Evolutionary conservation across 2,113 vertebrate genomes (phyloP).

Genomic region (Ahaetulla prasina): DNA sequence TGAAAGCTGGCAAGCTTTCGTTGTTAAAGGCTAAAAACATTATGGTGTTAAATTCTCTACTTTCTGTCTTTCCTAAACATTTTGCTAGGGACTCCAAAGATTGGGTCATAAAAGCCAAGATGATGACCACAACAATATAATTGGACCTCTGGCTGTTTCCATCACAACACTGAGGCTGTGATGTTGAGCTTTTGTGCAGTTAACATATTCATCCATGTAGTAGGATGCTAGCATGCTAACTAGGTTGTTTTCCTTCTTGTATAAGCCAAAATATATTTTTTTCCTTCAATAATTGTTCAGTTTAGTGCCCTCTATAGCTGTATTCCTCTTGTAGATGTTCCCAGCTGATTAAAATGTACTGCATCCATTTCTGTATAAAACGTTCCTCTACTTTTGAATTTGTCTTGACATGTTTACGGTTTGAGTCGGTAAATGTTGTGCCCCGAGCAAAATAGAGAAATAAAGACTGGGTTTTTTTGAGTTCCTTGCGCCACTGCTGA

Average conservation of each 20-base stretch:
- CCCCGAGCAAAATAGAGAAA: neutral
- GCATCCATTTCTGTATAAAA: neutral
- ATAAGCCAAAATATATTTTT: neutral
- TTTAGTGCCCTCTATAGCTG: neutral
- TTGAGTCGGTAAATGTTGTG: neutral
- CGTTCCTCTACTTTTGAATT: neutral
- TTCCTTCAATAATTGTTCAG: neutral
- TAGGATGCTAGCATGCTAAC: neutral
- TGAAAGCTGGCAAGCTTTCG: neutral
- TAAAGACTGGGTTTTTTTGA: neutral
- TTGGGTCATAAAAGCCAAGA: neutral
- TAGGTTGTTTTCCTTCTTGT: neutral
- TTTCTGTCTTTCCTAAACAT: neutral
- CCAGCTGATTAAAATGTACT: neutral
- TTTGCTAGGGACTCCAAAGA: neutral
- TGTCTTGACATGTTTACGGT: neutral
- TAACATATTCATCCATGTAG: neutral
- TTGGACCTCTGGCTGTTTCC: neutral
- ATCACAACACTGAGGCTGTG: neutral
- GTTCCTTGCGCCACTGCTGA: neutral
- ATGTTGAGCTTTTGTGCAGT: neutral
- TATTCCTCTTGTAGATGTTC: neutral
- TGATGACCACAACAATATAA: neutral
- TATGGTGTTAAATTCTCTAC: neutral
- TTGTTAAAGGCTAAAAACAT: neutral